phyloP scores from a whole-genome alignment of 1,140 invertebrate genomes.

The Sitobion miscanthi region DNA sequence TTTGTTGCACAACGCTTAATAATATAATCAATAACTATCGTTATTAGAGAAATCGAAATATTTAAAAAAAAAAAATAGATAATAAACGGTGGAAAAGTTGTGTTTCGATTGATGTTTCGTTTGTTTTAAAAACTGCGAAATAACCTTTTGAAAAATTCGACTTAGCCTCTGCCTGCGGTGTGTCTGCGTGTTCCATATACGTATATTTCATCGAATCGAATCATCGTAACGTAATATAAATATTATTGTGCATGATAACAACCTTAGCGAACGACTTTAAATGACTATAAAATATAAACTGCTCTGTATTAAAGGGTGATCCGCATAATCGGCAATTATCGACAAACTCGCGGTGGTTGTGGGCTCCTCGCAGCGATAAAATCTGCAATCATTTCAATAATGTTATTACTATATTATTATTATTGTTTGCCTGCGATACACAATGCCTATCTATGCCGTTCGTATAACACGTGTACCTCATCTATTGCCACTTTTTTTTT shows the following conservation, averaged over 20 bases:
- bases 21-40: neutral
- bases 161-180: neutral
- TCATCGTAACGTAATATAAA: neutral
- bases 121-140: neutral
- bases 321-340: neutral
- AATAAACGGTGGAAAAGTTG: neutral
- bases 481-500: neutral
- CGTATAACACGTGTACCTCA: neutral
- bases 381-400: constrained; percentile 6
- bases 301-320: neutral
- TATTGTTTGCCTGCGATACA: neutral
- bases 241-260: neutral
- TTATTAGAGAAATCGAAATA: neutral
- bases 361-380: neutral
- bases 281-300: neutral
- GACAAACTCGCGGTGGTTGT: neutral
- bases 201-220: neutral
- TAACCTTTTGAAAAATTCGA: neutral
- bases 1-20: too few relatives aligned
- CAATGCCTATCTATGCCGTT: neutral
- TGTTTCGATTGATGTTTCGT: neutral
- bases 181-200: neutral
- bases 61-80: neutral
- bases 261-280: neutral
- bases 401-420: neutral